Percentiles rank a stretch among this genome's conserved stretches.
These are phyloP conservation scores for Paedocypris micromegethes DNA, from an alignment of 2,797 vertebrate species.

Conservation along the genomic window DNA sequence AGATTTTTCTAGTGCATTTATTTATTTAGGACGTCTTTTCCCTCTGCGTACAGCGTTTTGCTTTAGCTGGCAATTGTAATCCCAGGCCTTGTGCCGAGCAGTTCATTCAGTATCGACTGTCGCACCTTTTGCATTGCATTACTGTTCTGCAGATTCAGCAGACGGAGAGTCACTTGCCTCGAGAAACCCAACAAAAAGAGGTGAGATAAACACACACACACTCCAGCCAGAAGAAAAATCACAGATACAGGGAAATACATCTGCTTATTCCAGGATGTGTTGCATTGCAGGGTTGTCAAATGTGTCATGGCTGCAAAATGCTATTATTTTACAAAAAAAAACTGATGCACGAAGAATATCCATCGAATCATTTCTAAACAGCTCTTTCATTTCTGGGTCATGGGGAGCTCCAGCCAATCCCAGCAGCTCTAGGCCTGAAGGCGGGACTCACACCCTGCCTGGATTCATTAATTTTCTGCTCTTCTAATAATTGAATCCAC, in stretches of 20 bases:
- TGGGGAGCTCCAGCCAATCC: too few species aligned
- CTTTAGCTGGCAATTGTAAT: neutral
- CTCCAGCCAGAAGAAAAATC: constrained; percentile 8
- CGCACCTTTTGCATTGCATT: constrained; percentile 25
- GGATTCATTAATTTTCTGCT: too few species aligned
- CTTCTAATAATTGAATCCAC: neutral
- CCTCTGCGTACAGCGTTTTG: too few species aligned
- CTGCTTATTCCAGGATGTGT: neutral
- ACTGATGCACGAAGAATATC: too few species aligned
- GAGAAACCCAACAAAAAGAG: constrained; percentile 7
- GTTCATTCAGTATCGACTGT: neutral
- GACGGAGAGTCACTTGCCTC: constrained; percentile 4
- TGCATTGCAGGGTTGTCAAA: neutral
- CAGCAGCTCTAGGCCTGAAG: too few species aligned
- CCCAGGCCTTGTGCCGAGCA: constrained; percentile 14
- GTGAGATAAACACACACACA: constrained; percentile 19
- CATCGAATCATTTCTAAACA: too few species aligned
- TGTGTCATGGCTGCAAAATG: neutral
- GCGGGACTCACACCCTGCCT: too few species aligned
- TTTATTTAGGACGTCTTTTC: neutral
- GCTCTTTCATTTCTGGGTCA: too few species aligned
- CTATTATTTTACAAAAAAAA: neutral
- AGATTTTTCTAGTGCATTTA: neutral
- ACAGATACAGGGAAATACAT: constrained; percentile 6
- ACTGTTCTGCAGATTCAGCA: constrained; percentile 17